Evolutionary conservation across 2,888 invertebrate genomes (phyloP).

Genomic region (Calameuta pallipes): DNA sequence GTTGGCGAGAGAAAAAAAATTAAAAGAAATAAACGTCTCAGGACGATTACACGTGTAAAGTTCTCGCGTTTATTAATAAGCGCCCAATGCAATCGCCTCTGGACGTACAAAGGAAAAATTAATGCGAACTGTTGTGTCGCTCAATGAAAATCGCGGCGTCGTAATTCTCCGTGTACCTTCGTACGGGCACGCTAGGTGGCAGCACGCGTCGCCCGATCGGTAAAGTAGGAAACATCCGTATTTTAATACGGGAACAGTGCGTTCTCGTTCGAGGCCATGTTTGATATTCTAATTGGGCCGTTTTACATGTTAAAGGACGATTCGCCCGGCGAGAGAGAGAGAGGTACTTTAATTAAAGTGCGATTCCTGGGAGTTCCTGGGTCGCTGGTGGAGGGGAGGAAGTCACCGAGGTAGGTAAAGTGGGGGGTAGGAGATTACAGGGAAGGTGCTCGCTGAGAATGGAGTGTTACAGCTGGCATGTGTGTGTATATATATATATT

Average conservation of each 20-base stretch:
- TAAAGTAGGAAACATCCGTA: neutral
- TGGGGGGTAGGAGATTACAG: slow-evolving; percentile 9
- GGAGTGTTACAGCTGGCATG: slow-evolving; percentile 10
- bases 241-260: slow-evolving; percentile 7
- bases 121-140: neutral
- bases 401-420: neutral
- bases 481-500: neutral
- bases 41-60: neutral
- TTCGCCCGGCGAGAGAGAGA: slow-evolving; percentile 38
- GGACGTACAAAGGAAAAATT: neutral
- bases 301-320: slow-evolving; percentile 53
- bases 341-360: slow-evolving; percentile 47
- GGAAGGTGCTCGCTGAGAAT: slow-evolving; percentile 19
- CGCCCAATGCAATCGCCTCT: neutral
- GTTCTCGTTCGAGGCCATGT: slow-evolving; percentile 41
- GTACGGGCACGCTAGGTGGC: neutral
- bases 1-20: neutral
- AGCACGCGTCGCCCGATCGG: neutral
- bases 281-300: slow-evolving; percentile 58
- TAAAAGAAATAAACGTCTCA: neutral
- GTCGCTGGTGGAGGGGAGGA: neutral
- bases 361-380: neutral
- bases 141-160: neutral
- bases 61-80: neutral
- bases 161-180: neutral